Evolutionary conservation across 2,797 vertebrate genomes (phyloP), one percentile per base, ranked within the genome.

Genomic region (Tokudaia muenninki): DNA sequence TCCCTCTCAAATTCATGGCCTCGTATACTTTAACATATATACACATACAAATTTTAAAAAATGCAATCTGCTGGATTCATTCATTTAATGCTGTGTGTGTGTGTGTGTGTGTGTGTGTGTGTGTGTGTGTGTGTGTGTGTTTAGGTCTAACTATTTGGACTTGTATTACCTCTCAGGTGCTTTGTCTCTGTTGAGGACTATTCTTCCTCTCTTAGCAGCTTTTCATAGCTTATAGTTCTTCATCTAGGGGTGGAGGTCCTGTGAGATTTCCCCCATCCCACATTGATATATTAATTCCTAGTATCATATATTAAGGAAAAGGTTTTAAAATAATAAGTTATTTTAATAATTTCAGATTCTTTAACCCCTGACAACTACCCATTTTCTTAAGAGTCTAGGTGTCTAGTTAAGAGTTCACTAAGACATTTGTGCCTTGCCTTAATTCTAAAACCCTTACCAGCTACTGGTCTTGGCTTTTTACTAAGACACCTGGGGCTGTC

Each of bases 401-500:
- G 44, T 47, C 80, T 34, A n/a, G 19, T 29, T 67, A 41, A 11
- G 37, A 3, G 24, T 37, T 91, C 41, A 74, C 37, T 80, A 52
- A 79, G 61, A 47, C 3, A 52, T 12, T 34, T 13, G 47, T 3
- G 24, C 74, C 63, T 94, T 70, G 78, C 37, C 12, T 29, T 9
- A 94, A 16, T 9, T 90, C 9, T 83, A 88, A 37, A 47, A 17
- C 95, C 97, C 98, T 99, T 98, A 99, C 99, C 99, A 98, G 99
- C 99, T 78, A 99, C 98, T 26, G 98, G 98, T 96, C 98, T 98
- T 50, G 98, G 96, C 93, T 98, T 98, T 98, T 98, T 99, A 97
- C 98, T 99, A 82, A 99, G 98, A 97, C 98, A 98, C 90, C 98
- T 98, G 21, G 97, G 97, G 82, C 99, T 97, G 67, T 98, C 98